Conservation (phyloP, 2,797 vertebrate genomes). For the Meda fulgida region DNA sequence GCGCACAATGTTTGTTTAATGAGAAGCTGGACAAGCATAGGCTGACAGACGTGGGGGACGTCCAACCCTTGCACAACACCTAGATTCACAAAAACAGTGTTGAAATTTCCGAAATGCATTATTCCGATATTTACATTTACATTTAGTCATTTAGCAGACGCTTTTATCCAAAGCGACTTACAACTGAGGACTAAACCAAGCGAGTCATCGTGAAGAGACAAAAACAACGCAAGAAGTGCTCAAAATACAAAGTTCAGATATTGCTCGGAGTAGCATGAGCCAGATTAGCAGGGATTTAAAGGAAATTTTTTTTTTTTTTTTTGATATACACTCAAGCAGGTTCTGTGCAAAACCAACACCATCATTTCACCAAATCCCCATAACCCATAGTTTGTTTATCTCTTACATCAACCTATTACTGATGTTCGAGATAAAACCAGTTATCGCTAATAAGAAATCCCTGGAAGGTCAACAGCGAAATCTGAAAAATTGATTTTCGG, state of each 20-base stretch:
- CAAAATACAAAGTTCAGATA: too few relatives aligned
- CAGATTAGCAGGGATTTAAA: too few relatives aligned
- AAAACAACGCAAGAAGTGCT: too few relatives aligned
- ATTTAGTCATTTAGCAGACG: too few relatives aligned
- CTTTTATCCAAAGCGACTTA: too few relatives aligned
- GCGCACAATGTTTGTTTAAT: constrained; percentile 54
- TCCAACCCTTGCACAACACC: constrained; percentile 35
- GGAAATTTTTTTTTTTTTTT: too few relatives aligned
- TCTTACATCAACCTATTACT: background rate
- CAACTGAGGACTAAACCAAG: too few relatives aligned
- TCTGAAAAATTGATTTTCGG: constrained; percentile 43
- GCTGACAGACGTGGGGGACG: constrained; percentile 36
- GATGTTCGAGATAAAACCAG: constrained; percentile 6
- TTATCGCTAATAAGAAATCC: background rate
- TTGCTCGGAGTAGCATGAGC: too few relatives aligned
- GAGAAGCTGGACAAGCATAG: constrained; percentile 46
- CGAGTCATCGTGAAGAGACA: too few relatives aligned
- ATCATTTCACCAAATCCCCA: background rate
- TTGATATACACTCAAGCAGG: background rate
- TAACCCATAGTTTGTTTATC: background rate
- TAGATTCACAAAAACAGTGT: constrained; percentile 1
- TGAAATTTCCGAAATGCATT: background rate
- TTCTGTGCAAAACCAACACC: constrained; percentile 16
- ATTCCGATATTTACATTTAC: too few relatives aligned
- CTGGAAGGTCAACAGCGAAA: constrained; percentile 13